Conservation (phyloP, 2,113 vertebrate genomes). For the Copsychus sechellarum region DNA sequence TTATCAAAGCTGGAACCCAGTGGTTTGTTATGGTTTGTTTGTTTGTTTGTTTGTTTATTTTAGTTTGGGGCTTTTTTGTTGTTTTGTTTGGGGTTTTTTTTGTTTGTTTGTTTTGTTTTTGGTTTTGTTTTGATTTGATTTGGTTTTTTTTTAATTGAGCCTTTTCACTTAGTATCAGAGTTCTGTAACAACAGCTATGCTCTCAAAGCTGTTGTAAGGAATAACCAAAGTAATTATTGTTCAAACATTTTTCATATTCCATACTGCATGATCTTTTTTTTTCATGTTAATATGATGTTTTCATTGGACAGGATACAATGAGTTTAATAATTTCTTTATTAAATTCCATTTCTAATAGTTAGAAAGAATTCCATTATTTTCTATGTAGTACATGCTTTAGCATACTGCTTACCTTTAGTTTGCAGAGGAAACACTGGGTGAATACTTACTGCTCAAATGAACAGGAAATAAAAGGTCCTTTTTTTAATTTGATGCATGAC, state of each 20-base stretch:
- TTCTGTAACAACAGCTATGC: neutral
- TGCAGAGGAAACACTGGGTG: neutral
- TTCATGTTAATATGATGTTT: slow-evolving; percentile 52
- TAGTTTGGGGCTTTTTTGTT: no score
- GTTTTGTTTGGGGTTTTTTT: no score
- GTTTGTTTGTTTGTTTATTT: no score
- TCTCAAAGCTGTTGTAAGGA: neutral
- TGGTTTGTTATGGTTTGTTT: neutral
- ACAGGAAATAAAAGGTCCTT: slow-evolving; percentile 48
- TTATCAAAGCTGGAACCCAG: neutral
- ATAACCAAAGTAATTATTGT: slow-evolving; percentile 1
- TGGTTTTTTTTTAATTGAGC: neutral
- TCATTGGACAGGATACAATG: slow-evolving; percentile 33
- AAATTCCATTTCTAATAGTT: slow-evolving; percentile 61
- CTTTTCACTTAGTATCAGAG: neutral
- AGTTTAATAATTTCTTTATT: slow-evolving; percentile 63
- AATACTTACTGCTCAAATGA: neutral
- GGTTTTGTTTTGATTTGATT: no score
- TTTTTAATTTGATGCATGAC: neutral
- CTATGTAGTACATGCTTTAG: neutral
- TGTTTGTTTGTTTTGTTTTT: no score
- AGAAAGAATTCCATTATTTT: slow-evolving; percentile 35
- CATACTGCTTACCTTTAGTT: slow-evolving; percentile 11
- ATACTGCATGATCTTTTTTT: slow-evolving; percentile 3
- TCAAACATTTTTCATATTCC: slow-evolving; percentile 9